Percentiles rank a stretch among this genome's conserved stretches.
Evolutionary conservation across 2,797 vertebrate species (phyloP).

Genomic region (Zalophus californianus): DNA sequence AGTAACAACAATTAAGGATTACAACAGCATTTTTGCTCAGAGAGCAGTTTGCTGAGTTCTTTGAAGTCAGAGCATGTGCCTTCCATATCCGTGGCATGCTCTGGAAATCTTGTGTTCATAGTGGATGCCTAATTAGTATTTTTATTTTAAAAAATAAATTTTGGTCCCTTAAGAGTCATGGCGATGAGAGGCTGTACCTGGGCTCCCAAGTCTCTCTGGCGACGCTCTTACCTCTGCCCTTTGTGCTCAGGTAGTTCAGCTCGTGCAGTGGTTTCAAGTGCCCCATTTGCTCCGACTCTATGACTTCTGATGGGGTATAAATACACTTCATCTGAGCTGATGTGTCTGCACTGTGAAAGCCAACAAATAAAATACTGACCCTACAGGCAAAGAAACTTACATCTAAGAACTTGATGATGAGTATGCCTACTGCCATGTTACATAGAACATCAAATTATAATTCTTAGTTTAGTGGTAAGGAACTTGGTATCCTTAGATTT

Average conservation of each 20-base stretch:
- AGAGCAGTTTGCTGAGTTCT: background rate
- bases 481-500: background rate
- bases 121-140: background rate
- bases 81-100: background rate
- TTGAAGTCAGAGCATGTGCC: background rate
- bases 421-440: background rate
- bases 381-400: background rate
- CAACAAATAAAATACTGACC: background rate
- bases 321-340: background rate
- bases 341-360: background rate
- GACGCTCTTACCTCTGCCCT: no score
- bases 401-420: background rate
- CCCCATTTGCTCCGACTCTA: background rate
- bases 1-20: background rate
- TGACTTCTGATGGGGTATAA: background rate
- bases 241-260: background rate
- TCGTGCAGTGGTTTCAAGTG: background rate
- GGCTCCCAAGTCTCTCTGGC: background rate
- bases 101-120: background rate
- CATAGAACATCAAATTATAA: background rate
- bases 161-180: background rate
- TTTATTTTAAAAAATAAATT: constrained; percentile 15
- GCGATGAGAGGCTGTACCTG: background rate
- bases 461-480: background rate
- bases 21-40: background rate